Conservation (phyloP, 2,888 invertebrate species). For the Drosophila neutralis region DNA sequence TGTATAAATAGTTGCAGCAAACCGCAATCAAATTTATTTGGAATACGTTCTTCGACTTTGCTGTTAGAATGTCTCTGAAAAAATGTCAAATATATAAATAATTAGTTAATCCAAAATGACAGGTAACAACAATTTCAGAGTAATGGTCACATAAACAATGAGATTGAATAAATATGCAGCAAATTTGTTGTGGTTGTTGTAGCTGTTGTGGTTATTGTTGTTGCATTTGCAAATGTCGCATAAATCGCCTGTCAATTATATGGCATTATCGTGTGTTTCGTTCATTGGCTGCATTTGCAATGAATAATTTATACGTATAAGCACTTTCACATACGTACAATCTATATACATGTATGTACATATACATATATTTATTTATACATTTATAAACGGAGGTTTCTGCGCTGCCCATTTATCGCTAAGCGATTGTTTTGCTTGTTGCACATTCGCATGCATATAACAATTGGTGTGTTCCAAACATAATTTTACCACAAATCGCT, state of each 20-base stretch:
- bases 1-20: background rate
- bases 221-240: constrained; percentile 57
- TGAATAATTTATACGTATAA: constrained; percentile 56
- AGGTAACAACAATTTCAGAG: constrained; percentile 27
- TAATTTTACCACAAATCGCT: constrained; percentile 67
- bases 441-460: constrained; percentile 34
- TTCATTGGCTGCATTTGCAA: constrained; percentile 46
- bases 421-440: constrained; percentile 47
- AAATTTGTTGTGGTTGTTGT: constrained; percentile 20
- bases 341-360: background rate
- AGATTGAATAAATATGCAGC: constrained; percentile 37
- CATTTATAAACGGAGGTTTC: background rate
- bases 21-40: background rate
- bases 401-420: constrained; percentile 11
- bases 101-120: constrained; percentile 44
- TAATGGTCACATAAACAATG: constrained; percentile 23
- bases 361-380: background rate
- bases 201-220: constrained; percentile 11
- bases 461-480: constrained; percentile 53
- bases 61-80: constrained; percentile 4
- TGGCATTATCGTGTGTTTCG: constrained; percentile 64
- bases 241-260: constrained; percentile 77
- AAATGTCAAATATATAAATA: constrained; percentile 33
- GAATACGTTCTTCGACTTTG: constrained; percentile 11
- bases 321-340: constrained; percentile 6